These are phyloP conservation scores for Caenorhabditis sp. DNA, from an alignment of 2,888 invertebrate species.

Conservation along the genomic window DNA sequence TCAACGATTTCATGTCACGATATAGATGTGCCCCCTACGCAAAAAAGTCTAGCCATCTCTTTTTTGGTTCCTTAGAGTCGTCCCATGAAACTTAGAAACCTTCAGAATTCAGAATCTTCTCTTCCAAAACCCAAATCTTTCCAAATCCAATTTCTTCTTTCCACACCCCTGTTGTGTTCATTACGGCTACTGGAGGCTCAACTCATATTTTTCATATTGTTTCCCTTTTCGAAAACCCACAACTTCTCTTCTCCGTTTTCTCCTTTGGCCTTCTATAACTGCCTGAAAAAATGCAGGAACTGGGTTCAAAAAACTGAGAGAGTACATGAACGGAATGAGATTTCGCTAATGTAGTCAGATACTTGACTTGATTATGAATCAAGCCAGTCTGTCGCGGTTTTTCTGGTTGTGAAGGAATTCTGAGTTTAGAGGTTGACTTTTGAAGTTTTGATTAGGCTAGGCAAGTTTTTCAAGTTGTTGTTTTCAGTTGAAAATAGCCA, in stretches of 20 bases:
- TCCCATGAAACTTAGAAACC: too few species aligned
- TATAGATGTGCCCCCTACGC: slow-evolving; percentile 7
- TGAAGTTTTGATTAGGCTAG: too few species aligned
- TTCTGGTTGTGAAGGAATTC: not conserved
- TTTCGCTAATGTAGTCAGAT: not conserved
- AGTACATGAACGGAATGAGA: not conserved
- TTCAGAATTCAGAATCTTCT: slow-evolving; percentile 11
- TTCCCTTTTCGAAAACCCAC: not conserved
- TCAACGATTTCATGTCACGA: slow-evolving; percentile 25
- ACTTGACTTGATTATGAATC: not conserved
- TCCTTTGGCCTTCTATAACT: not conserved
- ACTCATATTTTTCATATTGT: slow-evolving; percentile 24
- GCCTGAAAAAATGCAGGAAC: not conserved
- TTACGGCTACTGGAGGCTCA: too few species aligned
- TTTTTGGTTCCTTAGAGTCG: slow-evolving; percentile 1
- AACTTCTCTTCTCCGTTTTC: not conserved
- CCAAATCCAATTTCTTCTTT: slow-evolving; percentile 39
- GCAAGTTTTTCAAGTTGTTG: too few species aligned
- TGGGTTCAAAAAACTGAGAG: not conserved
- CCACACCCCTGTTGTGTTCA: slow-evolving; percentile 22
- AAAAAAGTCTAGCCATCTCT: slow-evolving; percentile 20
- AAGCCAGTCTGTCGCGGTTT: not conserved
- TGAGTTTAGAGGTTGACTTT: too few species aligned
- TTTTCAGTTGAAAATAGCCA: too few species aligned
- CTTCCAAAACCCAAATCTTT: slow-evolving; percentile 22